Evolutionary conservation across 2,113 vertebrate genomes (phyloP), one percentile per base, ranked within the genome.

Genomic region (Macrotis lagotis): DNA sequence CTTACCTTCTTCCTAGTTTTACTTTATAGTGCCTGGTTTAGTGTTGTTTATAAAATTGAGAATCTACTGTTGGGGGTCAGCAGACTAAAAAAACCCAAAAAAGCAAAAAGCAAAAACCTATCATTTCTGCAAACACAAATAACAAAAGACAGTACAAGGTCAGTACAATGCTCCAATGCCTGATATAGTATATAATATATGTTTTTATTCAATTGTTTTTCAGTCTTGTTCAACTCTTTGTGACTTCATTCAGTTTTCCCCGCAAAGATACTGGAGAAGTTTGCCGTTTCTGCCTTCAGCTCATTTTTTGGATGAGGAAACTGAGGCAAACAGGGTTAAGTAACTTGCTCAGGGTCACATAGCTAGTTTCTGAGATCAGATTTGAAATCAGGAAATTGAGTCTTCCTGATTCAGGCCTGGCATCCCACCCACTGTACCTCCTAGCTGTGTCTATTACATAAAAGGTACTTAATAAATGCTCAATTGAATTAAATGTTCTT

Each of bases 1-100:
- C 88, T 94, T 9, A 28, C 14, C 94, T 91, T 53, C 22, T 93
- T 74, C 96, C 7, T 53, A 89, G 66, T 93, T 93, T 93, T 24
- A 9, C 31, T n/a, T 19, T 91, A 31, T n/a, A 50, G 44, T 3
- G 25, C 8, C 51, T 74, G 90, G 92, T 92, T 19, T 51, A 44
- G 9, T 48, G 90, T 90, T 94, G 31, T 48, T 9, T 22, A 59
- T 88, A 90, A 95, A 93, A 66, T 50, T 66, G 90, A 2, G 28
- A 92, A 50, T 97, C 88, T 91, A 1, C 31, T 90, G 55, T 31
- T 48, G 53, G 11, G 11, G 31, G 19, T 83, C 16, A 83, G 37
- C 66, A 83, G 24, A 83, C n/a, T 83, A 19, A 1, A 44, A 44
- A 44, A n/a, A n/a, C n/a, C n/a, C n/a, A n/a, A n/a, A n/a, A n/a